phyloP scores from a whole-genome alignment of 2,888 invertebrate species.

The Eurytoma californica region DNA sequence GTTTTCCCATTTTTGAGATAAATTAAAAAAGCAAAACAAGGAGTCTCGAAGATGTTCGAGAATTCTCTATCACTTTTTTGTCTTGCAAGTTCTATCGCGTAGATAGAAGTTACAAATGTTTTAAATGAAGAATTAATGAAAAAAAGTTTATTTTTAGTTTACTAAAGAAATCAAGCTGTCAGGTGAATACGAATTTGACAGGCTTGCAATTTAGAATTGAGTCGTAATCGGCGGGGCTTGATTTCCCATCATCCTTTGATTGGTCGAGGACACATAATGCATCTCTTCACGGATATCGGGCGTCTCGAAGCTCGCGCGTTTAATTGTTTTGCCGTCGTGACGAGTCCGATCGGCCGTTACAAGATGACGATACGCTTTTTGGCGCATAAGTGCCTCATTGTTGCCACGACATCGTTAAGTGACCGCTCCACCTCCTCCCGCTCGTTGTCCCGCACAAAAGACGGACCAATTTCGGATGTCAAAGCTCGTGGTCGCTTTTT shows the following conservation, averaged over 20 bases:
- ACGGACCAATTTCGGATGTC: slow-evolving; percentile 41
- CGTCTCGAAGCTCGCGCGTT: slow-evolving; percentile 55
- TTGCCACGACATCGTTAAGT: slow-evolving; percentile 63
- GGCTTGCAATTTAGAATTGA: too few species aligned
- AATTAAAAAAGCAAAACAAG: too few species aligned
- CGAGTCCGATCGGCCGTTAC: slow-evolving; percentile 63
- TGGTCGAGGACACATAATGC: slow-evolving; percentile 66
- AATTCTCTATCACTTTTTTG: too few species aligned
- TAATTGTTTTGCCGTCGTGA: slow-evolving; percentile 67
- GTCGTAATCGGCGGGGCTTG: background rate
- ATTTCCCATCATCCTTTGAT: slow-evolving; percentile 61
- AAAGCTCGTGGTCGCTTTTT: slow-evolving; percentile 38
- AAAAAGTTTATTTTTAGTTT: too few species aligned
- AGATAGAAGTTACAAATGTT: too few species aligned
- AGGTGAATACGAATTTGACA: too few species aligned
- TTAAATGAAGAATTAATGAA: too few species aligned
- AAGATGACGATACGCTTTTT: slow-evolving; percentile 64
- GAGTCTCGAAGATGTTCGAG: too few species aligned
- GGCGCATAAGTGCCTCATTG: slow-evolving; percentile 70
- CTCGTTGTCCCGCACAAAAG: slow-evolving; percentile 25
- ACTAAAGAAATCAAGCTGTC: too few species aligned
- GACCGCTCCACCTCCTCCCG: slow-evolving; percentile 60
- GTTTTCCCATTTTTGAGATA: too few species aligned
- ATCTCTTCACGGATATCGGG: slow-evolving; percentile 1
- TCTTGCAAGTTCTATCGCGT: too few species aligned